Evolutionary conservation across 2,888 invertebrate species (phyloP), one percentile per base, ranked within the genome.

Genomic region (Pachymerium ferrugineum): DNA sequence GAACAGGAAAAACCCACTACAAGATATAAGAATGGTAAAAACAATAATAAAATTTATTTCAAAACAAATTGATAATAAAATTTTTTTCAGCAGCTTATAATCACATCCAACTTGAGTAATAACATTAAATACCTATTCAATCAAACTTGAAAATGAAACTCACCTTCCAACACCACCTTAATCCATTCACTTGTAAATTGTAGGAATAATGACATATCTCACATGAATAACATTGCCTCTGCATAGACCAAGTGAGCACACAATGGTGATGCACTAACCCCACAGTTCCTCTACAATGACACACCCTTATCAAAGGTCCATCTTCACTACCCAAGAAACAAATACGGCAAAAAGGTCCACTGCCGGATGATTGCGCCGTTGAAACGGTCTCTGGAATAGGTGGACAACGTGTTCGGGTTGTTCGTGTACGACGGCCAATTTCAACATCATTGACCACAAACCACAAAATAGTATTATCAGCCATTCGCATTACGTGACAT

Each of bases 121-220:
- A 14, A 14, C 8, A 16, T 16, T 54, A 12, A 19, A 19, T 6
- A 10, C 62, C 16, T 35, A 10, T 10, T 35, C 8, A 54, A 16
- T 8, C 14, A 54, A 54, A 54, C 14, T n/a, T 8, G 8, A 14
- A 16, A 54, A 16, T 12, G 62, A 8, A n/a, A 70, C 72, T 72
- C 38, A 72, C 72, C 4, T 42, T 3, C 72, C 72, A 72, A 72
- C 72, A 72, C 72, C 72, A 72, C 25, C 47, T 10, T 25, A 72
- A 16, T n/a, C 72, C 72, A 16, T 47, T 72, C 12, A 72, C 72
- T 16, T 28, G 12, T n/a, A 72, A 47, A 42, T 28, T 38, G 31
- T 42, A 72, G 16, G 72, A 5, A 42, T 42, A 47, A 38, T 72
- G 38, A 28, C 72, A 72, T 6, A 72, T 72, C 38, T 72, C 72